These are phyloP conservation scores for Pachydiplax longipennis DNA, from an alignment of 2,888 invertebrate genomes.

Conservation along the genomic window DNA sequence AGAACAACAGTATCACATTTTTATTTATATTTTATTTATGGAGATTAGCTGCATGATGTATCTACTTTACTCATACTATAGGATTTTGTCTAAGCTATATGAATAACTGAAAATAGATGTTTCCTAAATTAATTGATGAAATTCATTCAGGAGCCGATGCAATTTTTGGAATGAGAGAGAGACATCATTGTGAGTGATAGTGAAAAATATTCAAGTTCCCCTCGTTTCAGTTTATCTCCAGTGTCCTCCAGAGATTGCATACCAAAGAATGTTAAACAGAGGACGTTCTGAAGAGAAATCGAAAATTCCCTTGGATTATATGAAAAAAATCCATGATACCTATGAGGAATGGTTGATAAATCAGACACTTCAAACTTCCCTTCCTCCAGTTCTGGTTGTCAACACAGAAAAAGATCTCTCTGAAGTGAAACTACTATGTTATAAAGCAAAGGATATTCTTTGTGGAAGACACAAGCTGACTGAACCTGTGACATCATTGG, in stretches of 20 bases:
- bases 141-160: no score
- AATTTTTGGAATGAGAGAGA: no score
- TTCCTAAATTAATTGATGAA: no score
- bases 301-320: constrained; percentile 57
- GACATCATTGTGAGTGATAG: no score
- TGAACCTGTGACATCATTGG: not conserved
- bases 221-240: constrained; percentile 58
- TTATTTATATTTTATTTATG: no score
- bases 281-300: constrained; percentile 59
- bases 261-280: constrained; percentile 58
- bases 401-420: constrained; percentile 58
- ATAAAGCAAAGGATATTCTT: not conserved
- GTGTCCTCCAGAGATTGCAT: constrained; percentile 59
- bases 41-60: no score
- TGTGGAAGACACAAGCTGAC: not conserved
- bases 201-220: no score
- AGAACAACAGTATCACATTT: no score
- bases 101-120: no score
- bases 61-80: no score
- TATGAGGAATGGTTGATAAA: constrained; percentile 62
- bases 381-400: constrained; percentile 56
- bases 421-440: constrained; percentile 30
- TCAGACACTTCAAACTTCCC: constrained; percentile 47
- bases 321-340: constrained; percentile 58
- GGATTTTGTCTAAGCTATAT: no score